Evolutionary conservation across 2,888 invertebrate genomes (phyloP).

Genomic region (Phyllotreta striolata): DNA sequence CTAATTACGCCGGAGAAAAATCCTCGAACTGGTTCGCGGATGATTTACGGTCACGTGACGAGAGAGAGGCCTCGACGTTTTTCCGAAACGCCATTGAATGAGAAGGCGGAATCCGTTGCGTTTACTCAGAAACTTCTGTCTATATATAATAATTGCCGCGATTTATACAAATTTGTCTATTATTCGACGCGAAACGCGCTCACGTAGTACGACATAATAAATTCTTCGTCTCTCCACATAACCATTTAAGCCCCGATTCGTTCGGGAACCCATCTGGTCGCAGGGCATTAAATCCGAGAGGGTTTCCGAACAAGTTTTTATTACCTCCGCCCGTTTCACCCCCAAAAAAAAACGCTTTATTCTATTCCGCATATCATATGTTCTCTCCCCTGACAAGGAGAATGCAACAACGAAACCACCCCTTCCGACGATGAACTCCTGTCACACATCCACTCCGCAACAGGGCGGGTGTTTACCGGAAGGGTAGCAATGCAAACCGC

Average conservation of each 20-base stretch:
- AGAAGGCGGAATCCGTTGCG: constrained; percentile 26
- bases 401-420: constrained; percentile 18
- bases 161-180: no score
- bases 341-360: constrained; percentile 20
- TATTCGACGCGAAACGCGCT: no score
- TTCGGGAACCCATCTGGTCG: constrained; percentile 2
- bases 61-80: constrained; percentile 24
- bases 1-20: constrained; percentile 37
- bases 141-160: no score
- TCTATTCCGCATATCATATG: constrained; percentile 27
- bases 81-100: constrained; percentile 30
- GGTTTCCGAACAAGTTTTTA: constrained; percentile 20
- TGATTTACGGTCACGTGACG: constrained; percentile 39
- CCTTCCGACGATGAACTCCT: constrained; percentile 44
- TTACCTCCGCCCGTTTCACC: constrained; percentile 1
- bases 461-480: not conserved
- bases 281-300: constrained; percentile 10
- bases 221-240: not conserved
- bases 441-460: constrained; percentile 43
- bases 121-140: no score
- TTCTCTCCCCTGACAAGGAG: constrained; percentile 21
- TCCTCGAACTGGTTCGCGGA: constrained; percentile 35
- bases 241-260: constrained; percentile 3
- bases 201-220: constrained; percentile 3
- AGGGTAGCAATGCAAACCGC: not conserved